A percentile compares a stretch with the other conserved stretches of the same genome.
Evolutionary conservation across 1,140 invertebrate genomes (phyloP).

Genomic region (Oscheius sp.): DNA sequence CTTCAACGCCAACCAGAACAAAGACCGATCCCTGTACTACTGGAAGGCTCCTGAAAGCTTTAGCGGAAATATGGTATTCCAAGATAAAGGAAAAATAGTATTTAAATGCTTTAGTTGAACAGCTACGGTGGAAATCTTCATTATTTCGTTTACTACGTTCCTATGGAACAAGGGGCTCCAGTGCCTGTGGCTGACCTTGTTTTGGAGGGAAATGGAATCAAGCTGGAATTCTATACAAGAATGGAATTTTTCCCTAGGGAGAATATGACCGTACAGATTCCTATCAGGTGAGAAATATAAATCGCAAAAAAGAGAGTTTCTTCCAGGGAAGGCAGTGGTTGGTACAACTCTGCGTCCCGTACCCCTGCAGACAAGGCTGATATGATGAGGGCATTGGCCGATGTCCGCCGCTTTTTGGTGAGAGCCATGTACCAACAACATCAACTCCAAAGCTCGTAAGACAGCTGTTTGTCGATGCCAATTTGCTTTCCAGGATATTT

Average conservation of each 20-base stretch:
- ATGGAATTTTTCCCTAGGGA: conserved; percentile 50
- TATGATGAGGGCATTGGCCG: conserved; percentile 78
- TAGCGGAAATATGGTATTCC: conserved; percentile 64
- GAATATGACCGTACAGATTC: conserved; percentile 44
- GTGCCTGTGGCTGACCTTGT: conserved; percentile 81
- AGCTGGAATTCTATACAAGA: conserved; percentile 65
- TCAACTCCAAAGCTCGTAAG: conserved; percentile 79
- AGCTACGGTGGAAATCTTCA: conserved; percentile 80
- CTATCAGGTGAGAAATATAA: too few species aligned
- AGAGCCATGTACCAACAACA: conserved; percentile 88
- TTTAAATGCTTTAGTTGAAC: conserved; percentile 63
- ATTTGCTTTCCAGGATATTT: conserved; percentile 49
- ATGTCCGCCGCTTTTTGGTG: conserved; percentile 77
- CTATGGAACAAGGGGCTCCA: conserved; percentile 78
- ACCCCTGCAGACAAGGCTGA: conserved; percentile 71
- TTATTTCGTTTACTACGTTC: conserved; percentile 77
- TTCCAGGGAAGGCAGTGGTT: conserved; percentile 50
- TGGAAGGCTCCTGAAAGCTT: conserved; percentile 77
- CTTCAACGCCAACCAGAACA: conserved; percentile 67
- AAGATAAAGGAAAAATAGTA: conserved; percentile 18
- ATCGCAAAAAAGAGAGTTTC: conserved; percentile 47
- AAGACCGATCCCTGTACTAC: conserved; percentile 75
- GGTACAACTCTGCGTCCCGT: conserved; percentile 58
- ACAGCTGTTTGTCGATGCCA: conserved; percentile 31
- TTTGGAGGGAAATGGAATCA: conserved; percentile 69